A percentile compares a stretch with the other conserved stretches of the same genome.
Evolutionary conservation across 2,113 vertebrate species (phyloP).

Genomic region (Saiga tatarica): DNA sequence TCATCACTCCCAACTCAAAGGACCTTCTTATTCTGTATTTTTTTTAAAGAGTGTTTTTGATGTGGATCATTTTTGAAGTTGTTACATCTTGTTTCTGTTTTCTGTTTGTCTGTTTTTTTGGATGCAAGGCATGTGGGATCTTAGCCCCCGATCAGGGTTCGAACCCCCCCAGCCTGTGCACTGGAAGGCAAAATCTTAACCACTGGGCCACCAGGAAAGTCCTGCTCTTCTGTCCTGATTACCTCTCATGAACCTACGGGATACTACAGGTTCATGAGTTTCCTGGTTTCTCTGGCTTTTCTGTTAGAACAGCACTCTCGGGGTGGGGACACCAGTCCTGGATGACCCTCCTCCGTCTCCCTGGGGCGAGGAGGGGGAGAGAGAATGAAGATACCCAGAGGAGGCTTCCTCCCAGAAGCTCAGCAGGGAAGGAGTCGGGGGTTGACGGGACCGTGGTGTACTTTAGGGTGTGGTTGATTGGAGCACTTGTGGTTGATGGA

Average conservation of each 20-base stretch:
- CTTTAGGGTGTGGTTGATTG: background rate
- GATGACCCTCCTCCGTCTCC: background rate
- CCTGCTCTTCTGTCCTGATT: background rate
- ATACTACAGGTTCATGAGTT: background rate
- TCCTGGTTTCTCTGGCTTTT: background rate
- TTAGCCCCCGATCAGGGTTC: background rate
- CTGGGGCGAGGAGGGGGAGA: background rate
- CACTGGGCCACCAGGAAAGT: background rate
- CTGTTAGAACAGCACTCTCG: rapidly evolving
- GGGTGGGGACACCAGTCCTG: background rate
- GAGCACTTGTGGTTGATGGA: background rate
- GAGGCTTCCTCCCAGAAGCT: background rate
- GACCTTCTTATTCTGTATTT: background rate
- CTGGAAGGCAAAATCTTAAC: background rate
- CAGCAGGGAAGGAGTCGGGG: background rate
- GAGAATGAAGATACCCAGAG: background rate
- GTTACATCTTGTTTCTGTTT: background rate
- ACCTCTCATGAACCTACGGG: background rate
- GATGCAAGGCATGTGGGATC: background rate
- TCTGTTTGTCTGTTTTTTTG: background rate
- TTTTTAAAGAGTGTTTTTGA: background rate
- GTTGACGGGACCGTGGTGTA: rapidly evolving
- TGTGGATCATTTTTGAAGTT: background rate
- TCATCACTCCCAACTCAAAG: background rate
- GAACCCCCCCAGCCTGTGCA: background rate